Conservation (phyloP, 2,797 vertebrate genomes). For the Nannoperca obscura region DNA sequence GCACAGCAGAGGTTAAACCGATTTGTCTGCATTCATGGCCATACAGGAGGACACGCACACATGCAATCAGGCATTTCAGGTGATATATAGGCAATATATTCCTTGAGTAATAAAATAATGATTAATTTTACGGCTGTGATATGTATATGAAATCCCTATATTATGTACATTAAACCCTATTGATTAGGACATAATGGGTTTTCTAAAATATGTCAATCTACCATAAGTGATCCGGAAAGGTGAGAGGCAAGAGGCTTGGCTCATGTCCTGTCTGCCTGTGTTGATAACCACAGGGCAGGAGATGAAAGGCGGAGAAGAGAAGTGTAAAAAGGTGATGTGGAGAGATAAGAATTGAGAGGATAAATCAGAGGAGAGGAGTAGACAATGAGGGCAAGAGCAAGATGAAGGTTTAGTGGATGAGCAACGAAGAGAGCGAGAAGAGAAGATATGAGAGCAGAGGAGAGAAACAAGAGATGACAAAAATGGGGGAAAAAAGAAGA, state of each 20-base stretch:
- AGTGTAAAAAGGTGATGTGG: slow-evolving; percentile 60
- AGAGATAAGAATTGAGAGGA: slow-evolving; percentile 67
- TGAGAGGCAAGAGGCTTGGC: slow-evolving; percentile 40
- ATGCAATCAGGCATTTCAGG: slow-evolving; percentile 36
- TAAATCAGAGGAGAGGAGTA: slow-evolving; percentile 50
- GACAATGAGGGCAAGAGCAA: slow-evolving; percentile 33
- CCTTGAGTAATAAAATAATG: slow-evolving; percentile 54
- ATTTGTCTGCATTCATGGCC: slow-evolving; percentile 9
- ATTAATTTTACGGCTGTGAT: slow-evolving; percentile 58
- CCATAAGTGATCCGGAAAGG: slow-evolving; percentile 49
- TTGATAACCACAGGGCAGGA: slow-evolving; percentile 69
- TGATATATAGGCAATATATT: slow-evolving; percentile 34
- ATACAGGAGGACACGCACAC: slow-evolving; percentile 6
- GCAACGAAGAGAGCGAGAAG: not conserved
- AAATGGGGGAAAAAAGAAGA: slow-evolving; percentile 40
- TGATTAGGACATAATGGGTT: slow-evolving; percentile 64
- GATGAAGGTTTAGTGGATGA: slow-evolving; percentile 27
- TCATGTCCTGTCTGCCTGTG: slow-evolving; percentile 60
- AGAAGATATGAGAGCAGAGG: slow-evolving; percentile 18
- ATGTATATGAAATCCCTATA: slow-evolving; percentile 43
- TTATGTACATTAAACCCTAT: slow-evolving; percentile 61
- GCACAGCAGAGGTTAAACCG: not conserved
- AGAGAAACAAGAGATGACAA: slow-evolving; percentile 52
- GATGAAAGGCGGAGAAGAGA: slow-evolving; percentile 65
- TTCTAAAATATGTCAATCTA: slow-evolving; percentile 54